These are phyloP conservation scores for Mobula birostris DNA, from an alignment of 2,113 vertebrate genomes.

Conservation along the genomic window DNA sequence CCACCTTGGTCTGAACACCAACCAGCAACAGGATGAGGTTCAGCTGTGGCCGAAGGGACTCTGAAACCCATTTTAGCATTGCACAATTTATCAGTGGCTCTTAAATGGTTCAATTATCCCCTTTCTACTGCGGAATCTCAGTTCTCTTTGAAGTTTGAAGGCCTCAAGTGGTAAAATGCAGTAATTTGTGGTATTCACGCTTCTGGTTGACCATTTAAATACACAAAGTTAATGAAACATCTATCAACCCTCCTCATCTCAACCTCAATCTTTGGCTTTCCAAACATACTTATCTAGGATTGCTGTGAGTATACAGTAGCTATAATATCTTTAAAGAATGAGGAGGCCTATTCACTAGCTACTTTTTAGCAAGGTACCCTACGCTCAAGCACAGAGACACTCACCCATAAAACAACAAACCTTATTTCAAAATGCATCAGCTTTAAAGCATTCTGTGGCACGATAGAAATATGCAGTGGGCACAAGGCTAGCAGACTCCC, in stretches of 20 bases:
- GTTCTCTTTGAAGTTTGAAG: not conserved
- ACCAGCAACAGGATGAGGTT: not conserved
- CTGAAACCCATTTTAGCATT: not conserved
- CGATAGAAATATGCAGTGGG: not conserved
- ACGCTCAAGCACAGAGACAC: not conserved
- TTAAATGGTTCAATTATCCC: not conserved
- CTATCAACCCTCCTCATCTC: not conserved
- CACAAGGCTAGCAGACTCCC: not conserved
- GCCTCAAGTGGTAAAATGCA: conserved; percentile 22
- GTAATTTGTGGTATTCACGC: conserved; percentile 7
- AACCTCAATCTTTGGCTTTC: conserved; percentile 28
- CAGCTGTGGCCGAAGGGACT: not conserved
- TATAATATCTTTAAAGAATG: not conserved
- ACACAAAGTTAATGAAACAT: conserved; percentile 9
- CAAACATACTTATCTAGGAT: conserved; percentile 24
- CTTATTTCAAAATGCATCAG: conserved; percentile 19
- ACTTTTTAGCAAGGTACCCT: conserved; percentile 27
- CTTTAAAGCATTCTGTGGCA: conserved; percentile 4
- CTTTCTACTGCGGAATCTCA: not conserved
- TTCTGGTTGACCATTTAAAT: conserved; percentile 15
- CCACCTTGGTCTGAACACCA: not conserved
- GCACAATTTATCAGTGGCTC: not conserved
- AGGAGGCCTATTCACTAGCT: conserved; percentile 21
- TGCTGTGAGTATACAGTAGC: conserved; percentile 20
- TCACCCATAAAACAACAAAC: conserved; percentile 12